phyloP scores from a whole-genome alignment of 2,113 vertebrate genomes.

The Nestor notabilis region DNA sequence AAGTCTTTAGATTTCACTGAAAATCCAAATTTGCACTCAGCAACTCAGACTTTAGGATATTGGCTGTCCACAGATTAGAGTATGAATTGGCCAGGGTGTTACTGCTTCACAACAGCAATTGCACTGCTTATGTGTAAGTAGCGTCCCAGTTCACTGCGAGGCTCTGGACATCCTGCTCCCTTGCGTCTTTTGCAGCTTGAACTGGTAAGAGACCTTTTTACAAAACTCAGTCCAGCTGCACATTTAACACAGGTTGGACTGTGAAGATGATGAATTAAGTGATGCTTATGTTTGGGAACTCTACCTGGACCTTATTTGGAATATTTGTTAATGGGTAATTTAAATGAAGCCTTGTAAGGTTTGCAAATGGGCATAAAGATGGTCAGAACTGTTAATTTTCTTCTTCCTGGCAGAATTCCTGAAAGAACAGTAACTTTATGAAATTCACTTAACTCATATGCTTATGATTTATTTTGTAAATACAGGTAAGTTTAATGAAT shows the following conservation, averaged over 20 bases:
- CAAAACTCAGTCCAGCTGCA: neutral
- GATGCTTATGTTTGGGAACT: neutral
- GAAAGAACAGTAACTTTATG: neutral
- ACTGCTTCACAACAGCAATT: neutral
- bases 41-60: neutral
- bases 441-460: neutral
- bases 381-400: neutral
- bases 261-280: neutral
- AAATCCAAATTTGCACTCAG: neutral
- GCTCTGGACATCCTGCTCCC: neutral
- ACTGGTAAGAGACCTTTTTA: neutral
- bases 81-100: neutral
- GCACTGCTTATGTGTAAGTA: neutral
- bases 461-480: neutral
- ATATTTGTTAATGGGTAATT: neutral
- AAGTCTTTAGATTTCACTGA: neutral
- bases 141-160: neutral
- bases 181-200: neutral
- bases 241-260: neutral
- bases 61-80: neutral
- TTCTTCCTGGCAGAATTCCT: neutral
- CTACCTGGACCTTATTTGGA: neutral
- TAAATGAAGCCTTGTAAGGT: neutral
- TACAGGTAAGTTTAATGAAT: neutral
- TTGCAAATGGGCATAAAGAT: neutral